Conservation (phyloP, 2,113 vertebrate species). For the Centropristis striata region DNA sequence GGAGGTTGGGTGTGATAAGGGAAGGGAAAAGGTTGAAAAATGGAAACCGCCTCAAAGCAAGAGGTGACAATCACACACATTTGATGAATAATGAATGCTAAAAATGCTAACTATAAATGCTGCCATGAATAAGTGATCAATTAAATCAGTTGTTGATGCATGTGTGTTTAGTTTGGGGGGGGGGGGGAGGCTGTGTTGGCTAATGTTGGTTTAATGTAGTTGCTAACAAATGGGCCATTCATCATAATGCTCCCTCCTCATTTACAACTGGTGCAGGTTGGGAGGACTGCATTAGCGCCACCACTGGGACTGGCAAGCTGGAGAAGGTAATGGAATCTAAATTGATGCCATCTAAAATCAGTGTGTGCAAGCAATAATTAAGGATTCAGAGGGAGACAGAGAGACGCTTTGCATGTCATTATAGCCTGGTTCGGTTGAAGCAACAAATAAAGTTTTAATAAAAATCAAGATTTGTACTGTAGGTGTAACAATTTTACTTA, state of each 20-base stretch:
- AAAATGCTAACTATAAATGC: constrained; percentile 31
- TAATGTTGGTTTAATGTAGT: constrained; percentile 74
- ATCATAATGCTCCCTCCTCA: constrained; percentile 63
- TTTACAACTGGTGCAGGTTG: constrained; percentile 47
- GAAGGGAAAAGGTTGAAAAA: not conserved
- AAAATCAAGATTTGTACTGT: not conserved
- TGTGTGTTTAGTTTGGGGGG: not conserved
- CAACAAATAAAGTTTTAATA: constrained; percentile 13
- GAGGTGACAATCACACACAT: not conserved
- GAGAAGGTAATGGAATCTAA: constrained; percentile 67
- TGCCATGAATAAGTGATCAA: constrained; percentile 43
- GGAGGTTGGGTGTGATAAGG: constrained; percentile 3
- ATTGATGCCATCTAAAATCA: constrained; percentile 72
- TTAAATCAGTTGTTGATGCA: constrained; percentile 20
- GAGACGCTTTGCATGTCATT: constrained; percentile 29
- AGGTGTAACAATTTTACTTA: not conserved
- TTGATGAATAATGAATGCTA: constrained; percentile 41
- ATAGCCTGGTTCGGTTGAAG: constrained; percentile 8
- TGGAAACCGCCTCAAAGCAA: not conserved
- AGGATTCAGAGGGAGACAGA: constrained; percentile 21
- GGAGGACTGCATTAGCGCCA: constrained; percentile 64
- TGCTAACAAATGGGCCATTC: constrained; percentile 72
- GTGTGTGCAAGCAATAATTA: constrained; percentile 61
- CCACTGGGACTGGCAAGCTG: constrained; percentile 52
- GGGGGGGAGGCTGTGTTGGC: not conserved